phyloP scores from a whole-genome alignment of 2,888 invertebrate genomes.

The Myopa tessellatipennis region DNA sequence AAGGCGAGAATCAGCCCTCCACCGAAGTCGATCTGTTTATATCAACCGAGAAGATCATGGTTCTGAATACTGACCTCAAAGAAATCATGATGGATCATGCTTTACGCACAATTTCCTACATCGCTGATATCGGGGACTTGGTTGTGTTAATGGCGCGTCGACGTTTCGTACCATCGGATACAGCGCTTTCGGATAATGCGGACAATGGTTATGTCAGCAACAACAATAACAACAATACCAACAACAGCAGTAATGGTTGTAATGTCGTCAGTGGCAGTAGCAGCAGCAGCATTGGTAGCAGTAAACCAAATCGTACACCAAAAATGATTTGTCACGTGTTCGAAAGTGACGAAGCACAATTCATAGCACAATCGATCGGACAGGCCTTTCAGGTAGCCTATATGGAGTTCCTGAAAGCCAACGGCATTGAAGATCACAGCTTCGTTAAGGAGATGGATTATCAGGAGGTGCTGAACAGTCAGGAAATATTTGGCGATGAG shows the following conservation, averaged over 20 bases:
- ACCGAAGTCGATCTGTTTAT: slow-evolving; percentile 99
- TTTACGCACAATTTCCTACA: slow-evolving; percentile 96
- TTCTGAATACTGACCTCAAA: slow-evolving; percentile 97
- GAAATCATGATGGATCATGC: slow-evolving; percentile 99
- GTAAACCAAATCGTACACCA: slow-evolving; percentile 82
- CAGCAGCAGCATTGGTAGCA: neutral
- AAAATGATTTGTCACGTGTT: slow-evolving; percentile 99
- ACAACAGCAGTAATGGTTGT: slow-evolving; percentile 25
- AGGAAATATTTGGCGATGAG: slow-evolving; percentile 99
- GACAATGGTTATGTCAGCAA: slow-evolving; percentile 33
- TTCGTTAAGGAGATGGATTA: slow-evolving; percentile 99
- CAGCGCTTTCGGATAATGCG: slow-evolving; percentile 52
- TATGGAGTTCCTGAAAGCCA: slow-evolving; percentile 99
- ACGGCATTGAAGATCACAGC: slow-evolving; percentile 99
- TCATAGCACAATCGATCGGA: slow-evolving; percentile 99
- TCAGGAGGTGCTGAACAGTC: slow-evolving; percentile 98
- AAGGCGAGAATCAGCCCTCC: slow-evolving; percentile 97
- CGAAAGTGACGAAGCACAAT: slow-evolving; percentile 99
- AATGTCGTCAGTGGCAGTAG: neutral
- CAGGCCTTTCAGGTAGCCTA: slow-evolving; percentile 99
- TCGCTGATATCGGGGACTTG: slow-evolving; percentile 98
- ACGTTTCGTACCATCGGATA: slow-evolving; percentile 89
- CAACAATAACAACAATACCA: slow-evolving; percentile 46
- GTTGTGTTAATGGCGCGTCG: slow-evolving; percentile 98
- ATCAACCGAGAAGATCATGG: slow-evolving; percentile 99